Evolutionary conservation across 2,888 invertebrate species (phyloP).

Genomic region (Amiota communis): DNA sequence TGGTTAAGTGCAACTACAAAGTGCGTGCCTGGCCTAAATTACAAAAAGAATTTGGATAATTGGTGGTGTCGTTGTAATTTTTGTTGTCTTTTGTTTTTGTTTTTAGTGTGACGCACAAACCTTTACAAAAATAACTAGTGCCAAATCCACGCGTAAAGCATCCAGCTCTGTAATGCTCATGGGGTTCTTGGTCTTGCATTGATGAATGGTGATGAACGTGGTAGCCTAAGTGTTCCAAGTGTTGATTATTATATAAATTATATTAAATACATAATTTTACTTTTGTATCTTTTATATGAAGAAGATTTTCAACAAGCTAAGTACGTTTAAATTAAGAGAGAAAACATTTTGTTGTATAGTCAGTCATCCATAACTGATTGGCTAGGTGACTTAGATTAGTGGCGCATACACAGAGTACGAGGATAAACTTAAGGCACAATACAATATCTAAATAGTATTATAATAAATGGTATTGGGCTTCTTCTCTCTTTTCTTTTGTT

Average conservation of each 20-base stretch:
- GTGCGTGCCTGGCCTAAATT: constrained; percentile 28
- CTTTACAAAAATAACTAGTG: constrained; percentile 51
- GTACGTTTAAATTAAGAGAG: no score
- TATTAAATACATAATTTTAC: background rate
- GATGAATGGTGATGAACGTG: constrained; percentile 38
- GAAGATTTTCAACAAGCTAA: no score
- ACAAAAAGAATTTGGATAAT: background rate
- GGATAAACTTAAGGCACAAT: background rate
- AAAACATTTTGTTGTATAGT: no score
- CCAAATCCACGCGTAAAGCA: constrained; percentile 42
- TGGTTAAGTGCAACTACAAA: constrained; percentile 23
- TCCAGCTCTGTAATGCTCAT: constrained; percentile 52
- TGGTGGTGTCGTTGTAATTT: background rate
- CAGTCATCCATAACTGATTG: background rate
- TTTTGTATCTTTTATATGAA: no score
- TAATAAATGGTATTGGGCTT: background rate
- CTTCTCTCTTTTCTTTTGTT: background rate
- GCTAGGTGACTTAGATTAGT: background rate
- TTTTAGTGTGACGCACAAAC: constrained; percentile 49
- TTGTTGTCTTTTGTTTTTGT: background rate
- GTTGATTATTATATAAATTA: constrained; percentile 26
- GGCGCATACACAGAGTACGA: background rate
- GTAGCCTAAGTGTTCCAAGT: constrained; percentile 52
- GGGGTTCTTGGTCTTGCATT: constrained; percentile 39
- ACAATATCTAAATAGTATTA: background rate